A percentile compares a stretch with the other conserved stretches of the same genome.
Evolutionary conservation across 2,113 vertebrate species (phyloP).

Genomic region (Phrynosoma platyrhinos): DNA sequence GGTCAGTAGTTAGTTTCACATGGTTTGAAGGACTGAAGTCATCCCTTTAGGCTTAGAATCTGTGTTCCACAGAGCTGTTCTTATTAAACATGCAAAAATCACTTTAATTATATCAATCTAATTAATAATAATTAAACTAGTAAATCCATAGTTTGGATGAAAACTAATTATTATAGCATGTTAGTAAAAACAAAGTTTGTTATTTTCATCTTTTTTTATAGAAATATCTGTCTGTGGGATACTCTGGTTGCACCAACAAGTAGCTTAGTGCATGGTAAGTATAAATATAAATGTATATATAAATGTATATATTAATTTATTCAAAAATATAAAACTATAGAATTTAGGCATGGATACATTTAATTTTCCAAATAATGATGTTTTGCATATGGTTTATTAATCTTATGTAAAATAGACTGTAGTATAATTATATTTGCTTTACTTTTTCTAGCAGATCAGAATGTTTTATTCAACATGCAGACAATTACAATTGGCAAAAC

Average conservation of each 20-base stretch:
- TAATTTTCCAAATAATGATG: not conserved
- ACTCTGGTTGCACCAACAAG: conserved; percentile 90
- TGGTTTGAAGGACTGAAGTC: not conserved
- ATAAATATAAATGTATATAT: conserved; percentile 33
- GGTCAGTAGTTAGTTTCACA: not conserved
- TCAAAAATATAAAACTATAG: not conserved
- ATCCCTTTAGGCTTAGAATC: too few relatives aligned
- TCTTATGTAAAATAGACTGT: too few relatives aligned
- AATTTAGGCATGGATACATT: not conserved
- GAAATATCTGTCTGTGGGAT: conserved; percentile 98
- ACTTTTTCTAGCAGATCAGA: too few relatives aligned
- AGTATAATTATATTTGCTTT: too few relatives aligned
- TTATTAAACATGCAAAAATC: too few relatives aligned
- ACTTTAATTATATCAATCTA: too few relatives aligned
- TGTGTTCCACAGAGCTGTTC: too few relatives aligned
- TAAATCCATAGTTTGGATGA: not conserved
- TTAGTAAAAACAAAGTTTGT: not conserved
- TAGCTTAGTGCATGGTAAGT: conserved; percentile 93
- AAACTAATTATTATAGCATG: not conserved
- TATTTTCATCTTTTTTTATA: conserved; percentile 56
- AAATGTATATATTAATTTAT: conserved; percentile 1
- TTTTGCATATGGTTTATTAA: not conserved
- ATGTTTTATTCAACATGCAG: too few relatives aligned
- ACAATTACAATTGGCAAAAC: too few relatives aligned
- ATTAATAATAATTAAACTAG: too few relatives aligned